A percentile compares a stretch with the other conserved stretches of the same genome.
Evolutionary conservation across 2,888 invertebrate species (phyloP).

Genomic region (Ichneumon xanthorius): DNA sequence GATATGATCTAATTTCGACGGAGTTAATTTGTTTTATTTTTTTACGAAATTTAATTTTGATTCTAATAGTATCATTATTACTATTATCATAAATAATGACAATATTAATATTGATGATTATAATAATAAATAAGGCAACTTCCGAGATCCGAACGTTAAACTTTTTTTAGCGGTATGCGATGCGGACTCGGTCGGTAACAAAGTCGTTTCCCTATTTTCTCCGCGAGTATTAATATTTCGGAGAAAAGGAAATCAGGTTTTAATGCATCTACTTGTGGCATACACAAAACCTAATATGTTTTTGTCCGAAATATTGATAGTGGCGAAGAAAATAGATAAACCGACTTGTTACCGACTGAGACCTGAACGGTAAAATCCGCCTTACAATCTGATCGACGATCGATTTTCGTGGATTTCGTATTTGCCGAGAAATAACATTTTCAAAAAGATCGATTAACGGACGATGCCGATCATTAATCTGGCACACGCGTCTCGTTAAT

Average conservation of each 20-base stretch:
- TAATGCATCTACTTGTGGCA: not conserved
- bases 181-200: no score
- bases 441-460: not conserved
- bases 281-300: not conserved
- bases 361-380: not conserved
- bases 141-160: not conserved
- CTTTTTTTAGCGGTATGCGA: no score
- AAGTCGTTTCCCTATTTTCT: no score
- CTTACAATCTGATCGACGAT: not conserved
- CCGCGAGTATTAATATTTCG: no score
- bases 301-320: not conserved
- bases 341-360: not conserved
- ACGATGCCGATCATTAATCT: not conserved
- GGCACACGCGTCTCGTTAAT: slow-evolving; percentile 1
- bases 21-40: no score
- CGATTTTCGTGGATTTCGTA: not conserved
- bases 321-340: not conserved
- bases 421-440: not conserved
- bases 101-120: not conserved
- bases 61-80: no score
- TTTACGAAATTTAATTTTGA: no score
- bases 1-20: no score
- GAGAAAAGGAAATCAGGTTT: not conserved
- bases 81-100: no score
- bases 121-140: not conserved